Base-by-base conservation (phyloP, 1,140 invertebrate genomes). In the Scaptodrosophila lebanonensis region DNA sequence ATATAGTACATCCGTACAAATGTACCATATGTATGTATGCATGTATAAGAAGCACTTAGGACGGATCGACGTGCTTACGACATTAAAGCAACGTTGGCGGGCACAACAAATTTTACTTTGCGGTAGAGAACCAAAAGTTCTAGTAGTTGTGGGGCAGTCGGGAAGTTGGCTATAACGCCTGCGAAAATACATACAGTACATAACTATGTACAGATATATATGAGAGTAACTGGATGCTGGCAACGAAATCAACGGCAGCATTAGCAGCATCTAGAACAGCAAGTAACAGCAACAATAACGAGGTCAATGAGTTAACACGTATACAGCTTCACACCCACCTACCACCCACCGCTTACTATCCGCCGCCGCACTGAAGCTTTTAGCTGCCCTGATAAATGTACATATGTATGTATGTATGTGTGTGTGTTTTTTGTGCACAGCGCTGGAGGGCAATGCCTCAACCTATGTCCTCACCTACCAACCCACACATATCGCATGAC, bases 251-350 rank as follows among this genome's bases (percentile, higher is more conserved):
- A 44, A 30, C 30, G 25, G 47, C 42, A 63, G 51, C 29, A 51
- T 45, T 53, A 51, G 16, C 40, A 22, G 18, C 7, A 32, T 36
- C 29, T 20, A 42, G 57, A 60, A 54, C 25, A 32, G 9, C 18
- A n/a, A 40, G 51, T 47, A 33, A 36, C 32, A 43, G 59, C 57
- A 66, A 12, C 32, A 48, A 30, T 32, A 67, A 67, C 54, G 64
- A 67, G 64, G 64, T 67, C 64, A 67, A 67, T 60, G 64, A 66
- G 63, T 67, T 67, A 54, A 66, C 63, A 66, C 63, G 63, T 66
- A 47, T 56, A 45, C 33, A 39, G n/a, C 29, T 25, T 4, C 22
- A 25, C 22, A 25, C 3, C 22, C 22, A 25, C 22, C 3, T 8
- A 25, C 3, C 8, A 25, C 22, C 22, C 32, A 33, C 32, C 5